Percentiles rank a stretch among this genome's conserved stretches.
Evolutionary conservation across 1,140 invertebrate species (phyloP).

Genomic region (Octopus bimaculoides): DNA sequence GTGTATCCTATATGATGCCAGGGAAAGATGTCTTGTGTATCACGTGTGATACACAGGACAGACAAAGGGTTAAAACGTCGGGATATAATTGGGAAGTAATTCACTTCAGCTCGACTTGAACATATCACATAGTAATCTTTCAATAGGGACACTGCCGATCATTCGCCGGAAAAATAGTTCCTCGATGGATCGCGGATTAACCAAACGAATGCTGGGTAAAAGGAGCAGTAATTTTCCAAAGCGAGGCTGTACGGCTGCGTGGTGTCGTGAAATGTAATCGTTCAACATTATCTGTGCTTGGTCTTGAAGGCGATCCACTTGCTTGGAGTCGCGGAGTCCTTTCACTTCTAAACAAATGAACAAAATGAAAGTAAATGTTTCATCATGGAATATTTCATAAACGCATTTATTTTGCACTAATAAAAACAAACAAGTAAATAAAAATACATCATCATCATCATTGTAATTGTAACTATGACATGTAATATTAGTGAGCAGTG

Average conservation of each 20-base stretch:
- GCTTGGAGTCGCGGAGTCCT: constrained; percentile 86
- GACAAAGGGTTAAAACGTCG: too few relatives aligned
- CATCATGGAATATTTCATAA: too few relatives aligned
- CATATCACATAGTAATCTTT: constrained; percentile 96
- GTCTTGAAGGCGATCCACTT: constrained; percentile 95
- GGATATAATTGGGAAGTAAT: too few relatives aligned
- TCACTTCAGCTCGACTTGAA: constrained; percentile 57
- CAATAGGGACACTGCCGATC: constrained; percentile 94
- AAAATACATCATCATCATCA: too few relatives aligned
- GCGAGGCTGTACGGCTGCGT: constrained; percentile 70
- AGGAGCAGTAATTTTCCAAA: constrained; percentile 90
- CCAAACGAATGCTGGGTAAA: constrained; percentile 77
- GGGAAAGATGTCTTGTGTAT: too few relatives aligned
- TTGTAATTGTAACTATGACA: too few relatives aligned
- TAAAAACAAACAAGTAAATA: too few relatives aligned
- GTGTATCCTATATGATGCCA: too few relatives aligned
- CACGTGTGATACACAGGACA: too few relatives aligned
- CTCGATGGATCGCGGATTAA: constrained; percentile 71
- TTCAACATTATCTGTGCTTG: constrained; percentile 94
- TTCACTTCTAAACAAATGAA: constrained; percentile 62
- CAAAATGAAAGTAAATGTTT: background rate
- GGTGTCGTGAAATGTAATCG: constrained; percentile 79
- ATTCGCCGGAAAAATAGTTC: constrained; percentile 89
- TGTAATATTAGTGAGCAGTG: too few relatives aligned
- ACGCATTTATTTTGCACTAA: too few relatives aligned